These are phyloP conservation scores for Drosophila setosimentum DNA, from an alignment of 2,888 invertebrate genomes.

Conservation along the genomic window DNA sequence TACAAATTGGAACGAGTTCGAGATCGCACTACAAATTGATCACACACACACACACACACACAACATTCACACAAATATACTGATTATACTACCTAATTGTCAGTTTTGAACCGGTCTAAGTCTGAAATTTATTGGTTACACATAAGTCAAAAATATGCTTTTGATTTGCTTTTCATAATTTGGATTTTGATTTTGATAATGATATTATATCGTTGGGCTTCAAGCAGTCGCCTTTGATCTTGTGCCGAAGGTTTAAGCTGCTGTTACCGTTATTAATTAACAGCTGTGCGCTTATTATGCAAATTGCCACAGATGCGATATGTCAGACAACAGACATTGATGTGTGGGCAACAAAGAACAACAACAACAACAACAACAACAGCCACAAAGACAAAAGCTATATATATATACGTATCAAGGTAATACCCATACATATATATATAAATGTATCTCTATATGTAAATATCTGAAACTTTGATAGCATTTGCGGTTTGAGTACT, in stretches of 20 bases:
- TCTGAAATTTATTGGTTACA: slow-evolving; percentile 21
- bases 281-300: slow-evolving; percentile 78
- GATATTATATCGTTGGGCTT: slow-evolving; percentile 14
- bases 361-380: slow-evolving; percentile 10
- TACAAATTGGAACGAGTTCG: slow-evolving; percentile 15
- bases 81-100: background rate
- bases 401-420: slow-evolving; percentile 41
- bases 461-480: slow-evolving; percentile 32
- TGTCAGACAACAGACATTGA: slow-evolving; percentile 30
- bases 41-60: slow-evolving; percentile 14
- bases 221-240: slow-evolving; percentile 62
- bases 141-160: slow-evolving; percentile 25
- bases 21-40: slow-evolving; percentile 45
- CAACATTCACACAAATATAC: background rate
- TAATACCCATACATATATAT: slow-evolving; percentile 25
- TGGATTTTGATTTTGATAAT: slow-evolving; percentile 6
- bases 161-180: slow-evolving; percentile 25
- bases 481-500: slow-evolving; percentile 57
- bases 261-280: slow-evolving; percentile 79
- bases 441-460: slow-evolving; percentile 13
- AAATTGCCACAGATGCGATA: slow-evolving; percentile 70
- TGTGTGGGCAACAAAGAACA: slow-evolving; percentile 38
- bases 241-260: slow-evolving; percentile 63
- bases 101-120: slow-evolving; percentile 10
- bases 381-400: slow-evolving; percentile 13